phyloP scores from a whole-genome alignment of 2,797 vertebrate species.

The Epinephelus coioides region DNA sequence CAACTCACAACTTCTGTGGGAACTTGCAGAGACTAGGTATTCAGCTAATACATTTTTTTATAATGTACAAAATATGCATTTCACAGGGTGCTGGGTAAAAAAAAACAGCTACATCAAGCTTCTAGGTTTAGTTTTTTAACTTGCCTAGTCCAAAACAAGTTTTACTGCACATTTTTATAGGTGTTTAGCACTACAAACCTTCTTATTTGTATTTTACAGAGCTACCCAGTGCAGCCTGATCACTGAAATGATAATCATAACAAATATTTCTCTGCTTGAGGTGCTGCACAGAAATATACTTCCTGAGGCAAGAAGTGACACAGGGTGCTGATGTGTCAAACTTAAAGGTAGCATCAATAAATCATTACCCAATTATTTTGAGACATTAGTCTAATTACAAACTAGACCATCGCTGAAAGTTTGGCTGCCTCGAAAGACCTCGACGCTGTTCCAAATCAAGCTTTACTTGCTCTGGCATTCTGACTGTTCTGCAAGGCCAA shows the following conservation, averaged over 20 bases:
- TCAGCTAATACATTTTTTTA: neutral
- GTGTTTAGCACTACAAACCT: neutral
- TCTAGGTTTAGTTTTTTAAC: too few species aligned
- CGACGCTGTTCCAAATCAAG: neutral
- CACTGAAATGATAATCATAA: conserved; percentile 22
- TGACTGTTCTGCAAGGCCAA: neutral
- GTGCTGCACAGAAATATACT: conserved; percentile 10
- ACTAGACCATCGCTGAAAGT: conserved; percentile 7
- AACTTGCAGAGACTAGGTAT: conserved; percentile 10
- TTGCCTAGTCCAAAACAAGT: too few species aligned
- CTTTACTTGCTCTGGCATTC: conserved; percentile 3
- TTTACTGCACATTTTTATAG: too few species aligned
- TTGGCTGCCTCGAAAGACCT: conserved; percentile 13
- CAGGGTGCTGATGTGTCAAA: conserved; percentile 24
- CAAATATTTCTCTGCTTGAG: neutral
- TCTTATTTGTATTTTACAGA: neutral
- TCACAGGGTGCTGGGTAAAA: neutral
- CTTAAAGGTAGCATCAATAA: conserved; percentile 54
- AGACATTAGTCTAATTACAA: conserved; percentile 26
- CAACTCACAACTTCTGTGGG: conserved; percentile 6
- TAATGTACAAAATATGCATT: neutral
- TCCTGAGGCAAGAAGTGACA: conserved; percentile 17
- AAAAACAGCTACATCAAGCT: too few species aligned
- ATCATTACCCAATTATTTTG: conserved; percentile 49
- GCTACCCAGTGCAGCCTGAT: neutral